Percentiles rank a stretch among this genome's conserved stretches.
phyloP scores from a whole-genome alignment of 2,888 invertebrate genomes.

The Serripes groenlandicus region DNA sequence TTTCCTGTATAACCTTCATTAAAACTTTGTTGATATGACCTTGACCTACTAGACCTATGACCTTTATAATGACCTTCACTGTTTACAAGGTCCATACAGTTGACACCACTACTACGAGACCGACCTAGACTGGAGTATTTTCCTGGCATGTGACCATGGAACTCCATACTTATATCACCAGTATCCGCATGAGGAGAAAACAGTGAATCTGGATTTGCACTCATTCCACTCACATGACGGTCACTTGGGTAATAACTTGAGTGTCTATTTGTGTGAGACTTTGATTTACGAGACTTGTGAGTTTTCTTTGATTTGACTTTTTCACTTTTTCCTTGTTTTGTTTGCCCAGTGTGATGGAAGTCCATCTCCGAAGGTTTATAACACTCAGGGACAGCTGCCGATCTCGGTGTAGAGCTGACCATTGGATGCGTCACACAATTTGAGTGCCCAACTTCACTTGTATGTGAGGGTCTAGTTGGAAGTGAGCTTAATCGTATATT shows the following conservation, averaged over 20 bases:
- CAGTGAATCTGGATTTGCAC: conserved; percentile 21
- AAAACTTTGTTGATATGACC: conserved; percentile 51
- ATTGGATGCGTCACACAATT: conserved; percentile 64
- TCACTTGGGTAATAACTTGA: conserved; percentile 57
- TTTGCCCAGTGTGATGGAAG: neutral
- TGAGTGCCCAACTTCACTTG: conserved; percentile 42
- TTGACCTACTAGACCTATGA: conserved; percentile 46
- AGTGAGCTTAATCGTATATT: conserved; percentile 60
- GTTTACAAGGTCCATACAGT: conserved; percentile 80
- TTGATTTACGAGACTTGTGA: conserved; percentile 48
- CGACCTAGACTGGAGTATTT: conserved; percentile 76
- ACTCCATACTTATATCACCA: conserved; percentile 80
- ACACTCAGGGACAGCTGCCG: conserved; percentile 24
- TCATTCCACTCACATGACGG: conserved; percentile 60
- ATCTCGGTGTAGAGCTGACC: conserved; percentile 68
- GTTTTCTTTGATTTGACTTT: conserved; percentile 37
- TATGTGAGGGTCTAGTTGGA: conserved; percentile 49
- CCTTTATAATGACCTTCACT: conserved; percentile 17
- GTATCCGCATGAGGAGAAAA: conserved; percentile 23
- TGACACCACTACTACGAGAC: conserved; percentile 84
- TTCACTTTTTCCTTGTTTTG: conserved; percentile 1
- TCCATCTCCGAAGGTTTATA: neutral
- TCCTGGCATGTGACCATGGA: conserved; percentile 79
- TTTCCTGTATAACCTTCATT: conserved; percentile 5
- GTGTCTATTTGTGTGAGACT: conserved; percentile 61